Evolutionary conservation across 2,888 invertebrate genomes (phyloP).

Genomic region (Aspidiotus destructor): DNA sequence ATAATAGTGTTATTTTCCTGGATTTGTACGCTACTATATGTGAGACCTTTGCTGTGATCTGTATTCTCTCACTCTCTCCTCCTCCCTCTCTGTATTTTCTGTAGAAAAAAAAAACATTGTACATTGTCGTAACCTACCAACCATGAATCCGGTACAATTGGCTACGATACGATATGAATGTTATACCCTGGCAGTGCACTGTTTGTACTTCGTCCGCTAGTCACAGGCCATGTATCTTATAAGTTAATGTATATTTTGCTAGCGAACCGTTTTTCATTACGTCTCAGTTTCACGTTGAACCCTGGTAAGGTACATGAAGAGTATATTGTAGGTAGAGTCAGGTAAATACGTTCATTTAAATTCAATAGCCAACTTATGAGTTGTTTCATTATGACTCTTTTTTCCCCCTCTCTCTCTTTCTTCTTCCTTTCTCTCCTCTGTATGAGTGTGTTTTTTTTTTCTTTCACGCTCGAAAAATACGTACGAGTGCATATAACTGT

Average conservation of each 20-base stretch:
- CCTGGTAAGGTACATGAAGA: constrained; percentile 4
- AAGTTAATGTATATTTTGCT: constrained; percentile 13
- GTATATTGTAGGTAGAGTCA: neutral
- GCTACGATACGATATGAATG: constrained; percentile 21
- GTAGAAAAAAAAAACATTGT: constrained; percentile 11
- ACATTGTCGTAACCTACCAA: constrained; percentile 23
- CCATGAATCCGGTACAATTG: constrained; percentile 31
- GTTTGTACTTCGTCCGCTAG: neutral
- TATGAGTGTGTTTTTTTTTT: no score
- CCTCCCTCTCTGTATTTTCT: no score
- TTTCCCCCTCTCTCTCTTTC: constrained; percentile 6
- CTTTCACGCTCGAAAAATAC: no score
- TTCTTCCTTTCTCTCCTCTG: neutral
- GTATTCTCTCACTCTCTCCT: no score
- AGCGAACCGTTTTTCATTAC: constrained; percentile 15
- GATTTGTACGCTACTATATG: no score
- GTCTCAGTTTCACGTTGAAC: constrained; percentile 7
- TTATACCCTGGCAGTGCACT: constrained; percentile 1
- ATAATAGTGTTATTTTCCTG: no score
- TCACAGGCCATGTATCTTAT: no score
- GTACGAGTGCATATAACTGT: no score
- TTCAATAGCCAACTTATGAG: constrained; percentile 18
- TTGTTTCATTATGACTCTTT: constrained; percentile 15
- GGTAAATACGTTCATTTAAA: constrained; percentile 29
- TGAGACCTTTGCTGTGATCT: no score